phyloP scores from a whole-genome alignment of 2,113 vertebrate genomes.

The Myrmecobius fasciatus region DNA sequence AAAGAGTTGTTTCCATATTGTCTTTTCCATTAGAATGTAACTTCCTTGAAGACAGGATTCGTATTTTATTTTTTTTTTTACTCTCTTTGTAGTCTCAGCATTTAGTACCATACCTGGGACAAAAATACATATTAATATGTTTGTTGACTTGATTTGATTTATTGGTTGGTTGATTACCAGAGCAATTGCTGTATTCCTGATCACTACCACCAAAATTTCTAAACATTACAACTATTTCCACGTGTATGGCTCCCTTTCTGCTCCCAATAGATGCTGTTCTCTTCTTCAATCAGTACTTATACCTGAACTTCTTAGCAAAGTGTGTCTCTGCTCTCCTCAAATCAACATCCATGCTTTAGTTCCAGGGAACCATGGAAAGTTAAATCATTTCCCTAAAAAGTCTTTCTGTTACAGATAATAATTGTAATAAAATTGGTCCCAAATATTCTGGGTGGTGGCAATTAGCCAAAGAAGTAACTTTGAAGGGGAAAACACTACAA shows the following conservation, averaged over 20 bases:
- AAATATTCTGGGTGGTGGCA: not conserved
- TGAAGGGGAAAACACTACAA: not conserved
- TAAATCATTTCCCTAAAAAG: not conserved
- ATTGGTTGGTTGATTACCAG: not conserved
- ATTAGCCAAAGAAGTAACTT: not conserved
- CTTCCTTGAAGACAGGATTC: not conserved
- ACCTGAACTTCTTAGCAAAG: not conserved
- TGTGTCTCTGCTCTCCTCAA: not conserved
- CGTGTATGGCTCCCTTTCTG: not conserved
- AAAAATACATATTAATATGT: not conserved
- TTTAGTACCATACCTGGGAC: not conserved
- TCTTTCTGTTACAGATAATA: not conserved
- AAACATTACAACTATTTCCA: not conserved
- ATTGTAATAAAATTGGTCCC: not conserved
- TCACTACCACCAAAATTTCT: not conserved
- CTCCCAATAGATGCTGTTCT: not conserved
- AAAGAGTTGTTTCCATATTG: not conserved
- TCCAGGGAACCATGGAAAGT: not conserved
- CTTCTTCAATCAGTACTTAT: not conserved
- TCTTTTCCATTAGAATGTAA: not conserved
- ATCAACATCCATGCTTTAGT: not conserved
- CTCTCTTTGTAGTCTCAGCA: not conserved
- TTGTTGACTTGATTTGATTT: not conserved
- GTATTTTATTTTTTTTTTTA: not conserved
- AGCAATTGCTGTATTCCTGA: not conserved